Base-by-base conservation (phyloP, 2,888 invertebrate species). In the Andrena marginata region DNA sequence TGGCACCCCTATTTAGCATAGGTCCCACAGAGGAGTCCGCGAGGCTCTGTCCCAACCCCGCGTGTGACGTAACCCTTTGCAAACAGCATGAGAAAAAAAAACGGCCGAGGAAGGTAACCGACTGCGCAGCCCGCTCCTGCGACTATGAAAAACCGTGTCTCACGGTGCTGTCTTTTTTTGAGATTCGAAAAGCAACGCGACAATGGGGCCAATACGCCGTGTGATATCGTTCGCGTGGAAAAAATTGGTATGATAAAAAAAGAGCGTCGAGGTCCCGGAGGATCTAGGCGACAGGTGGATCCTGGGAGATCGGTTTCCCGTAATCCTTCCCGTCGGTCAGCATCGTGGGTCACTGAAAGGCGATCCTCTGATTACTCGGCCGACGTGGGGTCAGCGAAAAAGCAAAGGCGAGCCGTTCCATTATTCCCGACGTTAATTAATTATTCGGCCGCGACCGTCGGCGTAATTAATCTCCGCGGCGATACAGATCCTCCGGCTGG, bases 1-100 rank as follows among this genome's bases (percentile, higher is more conserved):
- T 90, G 86, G 89, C 91, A 92, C 92, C 93, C 93, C 92, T 93
- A 90, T 91, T 94, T 93, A 93, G 92, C 93, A 94, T 93, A 93
- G 90, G 84, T 81, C 73, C 85, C 78, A 87, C 87, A 89, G 89
- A 87, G 84, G 63, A 65, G 77, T 70, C 76, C 60, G 8, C 68
- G 59, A 56, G 35, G 51, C n/a, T 42, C 67, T 76, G 80, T 71
- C 84, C 67, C 70, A 64, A 59, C 79, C 80, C 42, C 16, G 42
- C 68, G 70, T 65, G 84, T 85, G 88, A 88, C 88, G 75, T 77
- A 88, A 91, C 90, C 91, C 91, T 90, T 88, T 84, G 86, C 86
- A 87, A 89, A 89, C 87, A 87, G 71, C 84, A 85, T 82, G 87
- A 87, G 86, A 90, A 87, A 86, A 85, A 87, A 87, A 85, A 76